Evolutionary conservation across 2,797 vertebrate genomes (phyloP).

Genomic region (Cygnus olor): DNA sequence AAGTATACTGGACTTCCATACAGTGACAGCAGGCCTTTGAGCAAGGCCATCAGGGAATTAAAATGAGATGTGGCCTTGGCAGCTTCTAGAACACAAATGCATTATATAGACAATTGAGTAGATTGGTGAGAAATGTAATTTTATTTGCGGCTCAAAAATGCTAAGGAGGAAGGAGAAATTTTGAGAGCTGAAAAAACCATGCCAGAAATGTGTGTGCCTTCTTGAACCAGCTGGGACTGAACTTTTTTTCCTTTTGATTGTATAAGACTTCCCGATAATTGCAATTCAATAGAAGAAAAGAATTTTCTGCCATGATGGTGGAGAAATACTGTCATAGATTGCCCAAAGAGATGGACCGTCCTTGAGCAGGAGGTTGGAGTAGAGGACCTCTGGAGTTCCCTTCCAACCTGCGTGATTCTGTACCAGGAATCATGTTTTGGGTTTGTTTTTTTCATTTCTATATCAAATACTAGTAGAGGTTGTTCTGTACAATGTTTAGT

Average conservation of each 20-base stretch:
- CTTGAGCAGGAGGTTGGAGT: background rate
- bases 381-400: background rate
- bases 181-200: background rate
- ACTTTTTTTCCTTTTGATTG: background rate
- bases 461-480: background rate
- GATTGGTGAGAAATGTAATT: background rate
- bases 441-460: background rate
- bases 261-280: background rate
- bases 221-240: background rate
- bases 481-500: background rate
- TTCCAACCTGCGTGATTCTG: background rate
- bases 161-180: background rate
- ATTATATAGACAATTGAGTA: background rate
- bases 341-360: background rate
- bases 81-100: background rate
- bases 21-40: background rate
- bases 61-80: slow-evolving; percentile 8
- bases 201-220: background rate
- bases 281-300: background rate
- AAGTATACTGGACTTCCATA: background rate
- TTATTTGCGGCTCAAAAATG: background rate
- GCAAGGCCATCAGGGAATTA: slow-evolving; percentile 30
- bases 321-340: background rate
- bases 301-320: background rate
- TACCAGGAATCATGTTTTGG: background rate